Base-by-base conservation (phyloP, 2,888 invertebrate species). In the Tribolium freemani region DNA sequence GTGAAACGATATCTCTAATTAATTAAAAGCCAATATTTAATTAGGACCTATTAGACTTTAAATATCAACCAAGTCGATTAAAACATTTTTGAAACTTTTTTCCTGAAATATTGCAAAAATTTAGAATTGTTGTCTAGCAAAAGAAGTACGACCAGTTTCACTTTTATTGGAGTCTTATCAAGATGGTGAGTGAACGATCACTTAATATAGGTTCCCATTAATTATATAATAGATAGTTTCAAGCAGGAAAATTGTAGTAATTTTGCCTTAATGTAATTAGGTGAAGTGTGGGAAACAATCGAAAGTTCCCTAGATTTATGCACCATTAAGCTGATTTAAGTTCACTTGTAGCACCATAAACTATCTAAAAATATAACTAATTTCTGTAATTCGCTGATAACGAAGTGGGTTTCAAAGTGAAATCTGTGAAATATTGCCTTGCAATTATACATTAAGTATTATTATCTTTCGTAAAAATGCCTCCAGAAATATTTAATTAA, bases 1-100 rank as follows among this genome's bases (percentile, higher is more conserved):
- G 60, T 44, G 21, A 60, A 16, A 51, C 21, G 20, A 16, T 16
- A 21, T 20, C 20, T 11, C 58, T 16, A 56, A 31, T 56, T 56
- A 58, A 58, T 58, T 38, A 38, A n/a, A 38, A 38, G 5, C 38
- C 38, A 6, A 38, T 45, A 45, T 26, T 53, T 53, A 53, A 53
- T 53, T 53, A 53, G 53, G 6, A n/a, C 3, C 10, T 38, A 38
- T 38, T n/a, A 38, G 2, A n/a, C 8, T 9, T 38, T 1, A 38
- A 26, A 26, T 26, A 26, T 26, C 5, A 26, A 26, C 26, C 26
- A 3, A 26, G 26, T 26, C 26, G 26, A 26, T 26, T 26, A 26
- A 26, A 26, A 26, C 26, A 38, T 38, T 38, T 8, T 9, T 38
- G 8, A 38, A 38, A 38, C 9, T 6, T 6, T n/a, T 38, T 26